phyloP scores from a whole-genome alignment of 2,113 vertebrate species.

The Lagopus leucura region DNA sequence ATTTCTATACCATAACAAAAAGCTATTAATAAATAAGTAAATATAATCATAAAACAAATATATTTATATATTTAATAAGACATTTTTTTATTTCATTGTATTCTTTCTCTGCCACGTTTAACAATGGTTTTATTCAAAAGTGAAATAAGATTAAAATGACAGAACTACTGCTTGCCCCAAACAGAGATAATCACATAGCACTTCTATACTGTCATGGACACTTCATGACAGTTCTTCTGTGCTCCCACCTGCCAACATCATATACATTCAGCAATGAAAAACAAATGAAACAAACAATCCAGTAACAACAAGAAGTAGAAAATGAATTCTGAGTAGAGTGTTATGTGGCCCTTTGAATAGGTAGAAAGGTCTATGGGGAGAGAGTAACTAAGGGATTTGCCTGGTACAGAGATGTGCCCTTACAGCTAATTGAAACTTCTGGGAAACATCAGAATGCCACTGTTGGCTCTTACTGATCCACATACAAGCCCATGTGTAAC shows the following conservation, averaged over 20 bases:
- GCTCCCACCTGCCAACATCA: not conserved
- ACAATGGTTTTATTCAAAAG: not conserved
- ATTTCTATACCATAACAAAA: not conserved
- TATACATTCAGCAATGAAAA: not conserved
- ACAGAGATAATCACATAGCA: accelerated
- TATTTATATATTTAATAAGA: not conserved
- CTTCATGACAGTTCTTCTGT: not conserved
- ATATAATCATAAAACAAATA: not conserved
- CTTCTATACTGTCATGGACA: not conserved
- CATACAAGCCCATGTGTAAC: accelerated
- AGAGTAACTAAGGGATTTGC: not conserved
- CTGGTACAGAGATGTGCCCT: not conserved
- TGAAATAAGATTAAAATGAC: accelerated
- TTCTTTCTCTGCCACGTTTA: not conserved
- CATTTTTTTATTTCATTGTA: not conserved
- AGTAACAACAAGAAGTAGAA: not conserved
- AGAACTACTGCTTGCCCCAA: not conserved
- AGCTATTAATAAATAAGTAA: not conserved
- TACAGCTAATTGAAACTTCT: not conserved
- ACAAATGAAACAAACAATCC: not conserved
- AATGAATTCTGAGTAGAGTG: not conserved
- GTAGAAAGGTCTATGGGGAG: not conserved
- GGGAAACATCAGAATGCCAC: accelerated
- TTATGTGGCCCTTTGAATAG: not conserved
- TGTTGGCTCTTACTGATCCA: not conserved